phyloP scores from a whole-genome alignment of 2,797 vertebrate genomes.

The Smutsia gigantea region DNA sequence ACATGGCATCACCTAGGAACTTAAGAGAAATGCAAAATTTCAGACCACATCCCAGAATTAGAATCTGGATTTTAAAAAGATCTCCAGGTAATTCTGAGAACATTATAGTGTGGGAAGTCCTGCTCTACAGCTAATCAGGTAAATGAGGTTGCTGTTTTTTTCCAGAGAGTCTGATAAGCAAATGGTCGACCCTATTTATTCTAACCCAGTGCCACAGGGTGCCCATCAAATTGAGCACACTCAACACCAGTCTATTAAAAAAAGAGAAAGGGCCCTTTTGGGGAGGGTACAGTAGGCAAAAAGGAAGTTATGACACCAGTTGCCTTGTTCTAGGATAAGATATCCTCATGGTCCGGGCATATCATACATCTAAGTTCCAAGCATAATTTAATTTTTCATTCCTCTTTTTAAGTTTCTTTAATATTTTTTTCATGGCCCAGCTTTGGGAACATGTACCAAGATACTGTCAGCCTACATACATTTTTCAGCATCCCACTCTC shows the following conservation, averaged over 20 bases:
- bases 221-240: neutral
- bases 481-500: slow-evolving; percentile 69
- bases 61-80: neutral
- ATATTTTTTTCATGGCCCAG: slow-evolving; percentile 12
- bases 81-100: neutral
- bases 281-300: neutral
- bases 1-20: neutral
- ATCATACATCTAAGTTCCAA: neutral
- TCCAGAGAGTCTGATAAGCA: neutral
- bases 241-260: neutral
- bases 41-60: neutral
- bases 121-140: neutral
- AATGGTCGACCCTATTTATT: neutral
- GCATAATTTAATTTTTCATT: slow-evolving; percentile 56
- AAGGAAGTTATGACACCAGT: neutral
- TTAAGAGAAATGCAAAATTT: neutral
- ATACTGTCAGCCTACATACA: slow-evolving; percentile 66
- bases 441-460: slow-evolving; percentile 54
- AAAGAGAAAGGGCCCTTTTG: neutral
- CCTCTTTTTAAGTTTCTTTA: slow-evolving; percentile 45
- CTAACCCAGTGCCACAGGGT: neutral
- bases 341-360: neutral
- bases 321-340: neutral
- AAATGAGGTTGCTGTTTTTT: neutral
- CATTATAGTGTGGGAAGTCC: neutral